Conservation (phyloP, 2,888 invertebrate species). For the Eumerus sabulonum region DNA sequence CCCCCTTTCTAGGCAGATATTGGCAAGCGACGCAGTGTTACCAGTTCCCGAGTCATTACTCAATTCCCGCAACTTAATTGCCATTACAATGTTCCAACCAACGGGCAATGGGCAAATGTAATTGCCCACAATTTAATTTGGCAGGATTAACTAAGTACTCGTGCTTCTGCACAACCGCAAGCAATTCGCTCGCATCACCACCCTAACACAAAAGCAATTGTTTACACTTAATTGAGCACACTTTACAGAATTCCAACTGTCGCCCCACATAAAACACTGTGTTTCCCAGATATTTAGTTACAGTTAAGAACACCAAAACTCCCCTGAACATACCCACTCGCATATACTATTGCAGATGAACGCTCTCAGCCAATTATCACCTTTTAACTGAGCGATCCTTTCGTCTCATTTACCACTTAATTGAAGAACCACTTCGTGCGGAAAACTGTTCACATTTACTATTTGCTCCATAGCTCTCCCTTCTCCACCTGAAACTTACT, state of each 20-base stretch:
- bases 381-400: constrained; percentile 40
- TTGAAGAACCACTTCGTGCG: constrained; percentile 50
- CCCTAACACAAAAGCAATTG: constrained; percentile 37
- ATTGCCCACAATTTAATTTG: no score
- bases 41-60: no score
- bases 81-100: no score
- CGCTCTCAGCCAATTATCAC: constrained; percentile 47
- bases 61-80: no score
- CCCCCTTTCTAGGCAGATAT: no score
- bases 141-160: no score
- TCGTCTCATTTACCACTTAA: constrained; percentile 50
- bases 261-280: background rate
- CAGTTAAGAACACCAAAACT: constrained; percentile 24
- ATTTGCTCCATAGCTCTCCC: no score
- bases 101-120: no score
- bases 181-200: no score
- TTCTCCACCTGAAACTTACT: constrained; percentile 41
- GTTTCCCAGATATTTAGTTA: constrained; percentile 28
- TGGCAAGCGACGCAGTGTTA: no score
- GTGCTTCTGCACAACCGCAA: no score
- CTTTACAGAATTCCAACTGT: constrained; percentile 28
- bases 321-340: no score
- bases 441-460: constrained; percentile 40
- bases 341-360: background rate
- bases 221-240: constrained; percentile 22